phyloP scores from a whole-genome alignment of 2,113 vertebrate genomes.

The Prolemur simus region DNA sequence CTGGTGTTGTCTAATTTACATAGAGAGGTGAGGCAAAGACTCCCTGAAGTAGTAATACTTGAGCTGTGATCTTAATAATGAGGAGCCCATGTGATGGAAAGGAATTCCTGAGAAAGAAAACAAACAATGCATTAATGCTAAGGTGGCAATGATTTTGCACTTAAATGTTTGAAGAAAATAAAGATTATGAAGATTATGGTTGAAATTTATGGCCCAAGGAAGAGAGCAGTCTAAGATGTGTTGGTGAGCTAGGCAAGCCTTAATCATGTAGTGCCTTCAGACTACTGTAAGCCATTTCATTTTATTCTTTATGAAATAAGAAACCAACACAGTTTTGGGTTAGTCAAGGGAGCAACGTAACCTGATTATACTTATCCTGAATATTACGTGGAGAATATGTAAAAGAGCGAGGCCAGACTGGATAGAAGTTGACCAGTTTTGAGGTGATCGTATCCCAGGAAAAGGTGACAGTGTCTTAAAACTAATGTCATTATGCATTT shows the following conservation, averaged over 20 bases:
- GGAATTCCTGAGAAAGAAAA: background rate
- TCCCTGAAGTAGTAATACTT: background rate
- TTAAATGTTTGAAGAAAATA: conserved; percentile 16
- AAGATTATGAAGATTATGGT: background rate
- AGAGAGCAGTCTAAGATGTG: background rate
- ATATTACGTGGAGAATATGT: background rate
- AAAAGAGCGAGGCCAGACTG: background rate
- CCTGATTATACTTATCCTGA: background rate
- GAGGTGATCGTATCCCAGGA: background rate
- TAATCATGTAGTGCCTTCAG: background rate
- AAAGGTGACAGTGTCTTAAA: background rate
- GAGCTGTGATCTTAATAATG: background rate
- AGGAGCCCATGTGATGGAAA: background rate
- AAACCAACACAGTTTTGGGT: background rate
- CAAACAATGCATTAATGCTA: background rate
- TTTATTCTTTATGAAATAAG: background rate
- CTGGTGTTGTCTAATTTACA: background rate
- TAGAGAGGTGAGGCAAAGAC: background rate
- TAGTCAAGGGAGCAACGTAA: background rate
- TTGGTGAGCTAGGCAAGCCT: background rate
- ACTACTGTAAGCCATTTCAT: background rate
- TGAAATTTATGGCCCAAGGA: background rate
- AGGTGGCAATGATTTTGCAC: background rate
- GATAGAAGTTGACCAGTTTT: background rate
- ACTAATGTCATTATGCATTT: background rate